Percentiles rank a stretch among this genome's conserved stretches.
Evolutionary conservation across 2,797 vertebrate genomes (phyloP).

Genomic region (Acanthis flammea): DNA sequence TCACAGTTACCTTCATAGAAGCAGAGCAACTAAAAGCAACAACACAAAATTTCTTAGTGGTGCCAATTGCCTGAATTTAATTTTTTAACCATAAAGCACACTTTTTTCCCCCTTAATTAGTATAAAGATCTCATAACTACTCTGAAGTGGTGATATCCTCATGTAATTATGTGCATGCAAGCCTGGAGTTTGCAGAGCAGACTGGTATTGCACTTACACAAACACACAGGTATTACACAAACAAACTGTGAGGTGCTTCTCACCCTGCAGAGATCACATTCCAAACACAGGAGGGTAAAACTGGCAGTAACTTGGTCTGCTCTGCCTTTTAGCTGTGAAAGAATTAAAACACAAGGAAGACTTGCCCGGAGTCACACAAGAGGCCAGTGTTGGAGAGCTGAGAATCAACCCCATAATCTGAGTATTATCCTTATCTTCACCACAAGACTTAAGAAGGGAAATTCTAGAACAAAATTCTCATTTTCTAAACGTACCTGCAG

Average conservation of each 20-base stretch:
- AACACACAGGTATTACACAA: neutral
- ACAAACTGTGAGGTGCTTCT: neutral
- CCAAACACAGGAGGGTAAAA: neutral
- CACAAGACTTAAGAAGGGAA: neutral
- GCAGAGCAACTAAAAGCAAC: neutral
- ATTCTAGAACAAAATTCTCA: constrained; percentile 58
- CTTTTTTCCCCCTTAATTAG: neutral
- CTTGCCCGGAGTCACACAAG: constrained; percentile 43
- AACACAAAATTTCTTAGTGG: neutral
- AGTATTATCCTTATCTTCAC: constrained; percentile 56
- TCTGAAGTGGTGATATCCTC: neutral
- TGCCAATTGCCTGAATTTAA: neutral
- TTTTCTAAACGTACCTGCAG: constrained; percentile 47
- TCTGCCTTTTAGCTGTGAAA: neutral
- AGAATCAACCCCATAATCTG: constrained; percentile 56
- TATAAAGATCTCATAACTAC: neutral
- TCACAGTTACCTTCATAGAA: neutral
- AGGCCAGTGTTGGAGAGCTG: constrained; percentile 26
- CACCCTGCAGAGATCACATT: neutral
- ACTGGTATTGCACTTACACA: neutral
- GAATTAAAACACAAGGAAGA: neutral
- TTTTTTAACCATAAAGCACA: neutral
- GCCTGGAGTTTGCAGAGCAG: neutral
- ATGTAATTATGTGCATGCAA: neutral
- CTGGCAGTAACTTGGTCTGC: neutral